Percentiles rank a stretch among this genome's conserved stretches.
Conservation (phyloP, 2,888 invertebrate genomes). For the Pasiphila rectangulata region DNA sequence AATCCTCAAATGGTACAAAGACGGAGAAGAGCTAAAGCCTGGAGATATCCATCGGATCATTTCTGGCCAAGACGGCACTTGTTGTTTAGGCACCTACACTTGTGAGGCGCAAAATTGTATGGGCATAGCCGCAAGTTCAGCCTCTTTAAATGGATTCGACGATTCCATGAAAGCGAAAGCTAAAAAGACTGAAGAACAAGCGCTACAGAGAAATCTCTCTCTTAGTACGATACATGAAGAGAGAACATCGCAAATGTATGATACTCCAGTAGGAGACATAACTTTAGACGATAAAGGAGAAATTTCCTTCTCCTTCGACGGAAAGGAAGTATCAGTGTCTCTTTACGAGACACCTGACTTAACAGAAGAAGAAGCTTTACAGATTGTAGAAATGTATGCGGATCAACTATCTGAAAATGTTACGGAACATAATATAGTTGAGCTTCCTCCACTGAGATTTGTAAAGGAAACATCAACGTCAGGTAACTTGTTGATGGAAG, state of each 20-base stretch:
- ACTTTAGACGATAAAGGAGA: conserved; percentile 91
- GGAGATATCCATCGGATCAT: conserved; percentile 95
- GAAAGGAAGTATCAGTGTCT: conserved; percentile 94
- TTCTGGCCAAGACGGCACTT: conserved; percentile 94
- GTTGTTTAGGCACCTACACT: conserved; percentile 93
- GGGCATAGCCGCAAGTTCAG: conserved; percentile 94
- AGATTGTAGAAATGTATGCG: conserved; percentile 96
- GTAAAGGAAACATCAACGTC: conserved; percentile 94
- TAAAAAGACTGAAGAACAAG: conserved; percentile 73
- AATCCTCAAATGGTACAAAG: conserved; percentile 95
- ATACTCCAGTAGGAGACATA: conserved; percentile 88
- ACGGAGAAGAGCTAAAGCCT: conserved; percentile 92
- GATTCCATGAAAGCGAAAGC: conserved; percentile 83
- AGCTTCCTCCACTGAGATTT: conserved; percentile 92
- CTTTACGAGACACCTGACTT: conserved; percentile 95
- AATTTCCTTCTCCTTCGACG: conserved; percentile 94
- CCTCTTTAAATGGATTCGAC: conserved; percentile 92
- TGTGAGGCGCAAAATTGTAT: conserved; percentile 95
- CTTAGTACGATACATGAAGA: conserved; percentile 95
- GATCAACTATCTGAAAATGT: conserved; percentile 95
- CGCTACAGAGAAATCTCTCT: conserved; percentile 87
- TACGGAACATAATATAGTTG: conserved; percentile 90
- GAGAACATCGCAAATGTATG: conserved; percentile 92
- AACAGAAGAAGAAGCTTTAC: conserved; percentile 94
- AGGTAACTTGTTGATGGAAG: conserved; percentile 93